Evolutionary conservation across 2,113 vertebrate genomes (phyloP).

Genomic region (Mohoua ochrocephala): DNA sequence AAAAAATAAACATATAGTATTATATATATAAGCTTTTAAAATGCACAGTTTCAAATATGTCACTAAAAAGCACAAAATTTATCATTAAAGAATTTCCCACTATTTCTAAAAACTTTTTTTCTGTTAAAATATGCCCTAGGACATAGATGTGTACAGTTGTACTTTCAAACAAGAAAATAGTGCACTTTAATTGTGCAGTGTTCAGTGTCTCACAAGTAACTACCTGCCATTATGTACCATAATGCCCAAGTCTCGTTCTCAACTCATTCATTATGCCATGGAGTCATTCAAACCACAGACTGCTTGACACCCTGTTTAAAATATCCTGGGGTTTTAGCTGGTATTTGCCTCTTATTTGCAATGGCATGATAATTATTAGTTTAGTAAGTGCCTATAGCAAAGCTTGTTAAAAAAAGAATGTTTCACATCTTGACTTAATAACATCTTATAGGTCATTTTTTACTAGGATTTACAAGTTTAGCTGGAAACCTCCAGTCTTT

Average conservation of each 20-base stretch:
- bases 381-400: not conserved
- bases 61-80: not conserved
- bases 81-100: not conserved
- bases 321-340: not conserved
- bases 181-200: not conserved
- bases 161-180: not conserved
- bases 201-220: not conserved
- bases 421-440: not conserved
- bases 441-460: not conserved
- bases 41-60: not conserved
- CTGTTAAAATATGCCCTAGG: not conserved
- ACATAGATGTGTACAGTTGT: not conserved
- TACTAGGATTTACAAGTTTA: constrained; percentile 37
- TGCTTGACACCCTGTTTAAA: not conserved
- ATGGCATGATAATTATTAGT: not conserved
- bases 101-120: not conserved
- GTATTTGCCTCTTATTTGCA: not conserved
- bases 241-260: not conserved
- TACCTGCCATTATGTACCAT: not conserved
- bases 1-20: not conserved
- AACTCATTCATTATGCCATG: not conserved
- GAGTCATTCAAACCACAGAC: not conserved
- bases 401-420: not conserved
- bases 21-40: not conserved
- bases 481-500: constrained; percentile 51